phyloP scores from a whole-genome alignment of 2,113 vertebrate genomes.

The Oostethus manadensis region DNA sequence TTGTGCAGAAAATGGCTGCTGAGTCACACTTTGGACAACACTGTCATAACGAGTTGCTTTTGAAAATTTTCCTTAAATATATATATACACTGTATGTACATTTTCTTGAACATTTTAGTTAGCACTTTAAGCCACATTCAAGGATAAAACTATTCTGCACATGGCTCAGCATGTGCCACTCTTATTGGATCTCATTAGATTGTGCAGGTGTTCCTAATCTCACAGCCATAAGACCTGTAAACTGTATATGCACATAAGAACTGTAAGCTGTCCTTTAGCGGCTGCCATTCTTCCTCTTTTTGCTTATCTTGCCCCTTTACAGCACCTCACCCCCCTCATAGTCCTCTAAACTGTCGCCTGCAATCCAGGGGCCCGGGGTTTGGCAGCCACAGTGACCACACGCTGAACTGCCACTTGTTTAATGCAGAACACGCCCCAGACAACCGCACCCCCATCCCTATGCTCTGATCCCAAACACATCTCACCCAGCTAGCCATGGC shows the following conservation, averaged over 20 bases:
- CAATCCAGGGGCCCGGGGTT: conserved; percentile 68
- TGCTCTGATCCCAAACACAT: conserved; percentile 50
- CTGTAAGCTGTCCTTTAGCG: conserved; percentile 65
- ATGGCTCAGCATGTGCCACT: neutral
- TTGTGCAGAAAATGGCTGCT: no score
- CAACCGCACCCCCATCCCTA: conserved; percentile 29
- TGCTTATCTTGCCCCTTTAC: conserved; percentile 58
- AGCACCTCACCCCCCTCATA: conserved; percentile 21
- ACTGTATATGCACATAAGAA: conserved; percentile 31
- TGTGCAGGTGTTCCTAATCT: conserved; percentile 14
- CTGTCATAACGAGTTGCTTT: no score
- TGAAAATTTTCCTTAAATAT: no score
- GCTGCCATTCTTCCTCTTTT: conserved; percentile 79
- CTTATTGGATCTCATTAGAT: conserved; percentile 10
- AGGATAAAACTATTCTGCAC: no score
- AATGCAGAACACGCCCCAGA: conserved; percentile 43
- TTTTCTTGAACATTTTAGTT: no score
- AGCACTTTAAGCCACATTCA: no score
- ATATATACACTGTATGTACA: no score
- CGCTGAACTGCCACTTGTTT: conserved; percentile 72
- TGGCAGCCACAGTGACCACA: conserved; percentile 73
- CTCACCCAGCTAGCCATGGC: conserved; percentile 25
- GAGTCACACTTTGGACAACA: no score
- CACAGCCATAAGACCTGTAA: no score
- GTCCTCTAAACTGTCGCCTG: conserved; percentile 59